A percentile compares a stretch with the other conserved stretches of the same genome.
phyloP scores from a whole-genome alignment of 2,113 vertebrate genomes.

The Zosterops pallidus region DNA sequence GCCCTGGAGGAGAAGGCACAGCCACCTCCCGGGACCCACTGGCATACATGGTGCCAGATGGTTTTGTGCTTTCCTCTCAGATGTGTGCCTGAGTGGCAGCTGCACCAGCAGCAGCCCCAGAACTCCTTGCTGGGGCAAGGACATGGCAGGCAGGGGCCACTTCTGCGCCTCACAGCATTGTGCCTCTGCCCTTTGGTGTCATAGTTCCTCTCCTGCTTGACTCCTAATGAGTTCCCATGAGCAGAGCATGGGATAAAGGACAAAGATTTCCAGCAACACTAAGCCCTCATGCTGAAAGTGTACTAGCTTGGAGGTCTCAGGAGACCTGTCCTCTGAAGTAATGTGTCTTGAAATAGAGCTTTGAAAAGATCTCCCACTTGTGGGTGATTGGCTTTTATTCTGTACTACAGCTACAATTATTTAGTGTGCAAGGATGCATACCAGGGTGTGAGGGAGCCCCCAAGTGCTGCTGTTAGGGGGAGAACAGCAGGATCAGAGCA shows the following conservation, averaged over 20 bases:
- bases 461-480: not conserved
- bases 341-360: not conserved
- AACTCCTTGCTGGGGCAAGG: not conserved
- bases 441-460: not conserved
- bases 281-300: rapidly evolving
- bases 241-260: not conserved
- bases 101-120: not conserved
- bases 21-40: not conserved
- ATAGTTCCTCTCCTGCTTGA: not conserved
- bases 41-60: rapidly evolving
- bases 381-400: not conserved
- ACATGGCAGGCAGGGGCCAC: rapidly evolving
- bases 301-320: not conserved
- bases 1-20: too few relatives aligned
- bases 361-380: not conserved
- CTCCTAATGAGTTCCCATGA: not conserved
- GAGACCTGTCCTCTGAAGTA: not conserved
- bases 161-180: not conserved
- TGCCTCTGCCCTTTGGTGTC: not conserved
- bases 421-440: not conserved
- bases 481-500: rapidly evolving
- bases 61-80: not conserved
- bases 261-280: not conserved
- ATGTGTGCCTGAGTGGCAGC: not conserved
- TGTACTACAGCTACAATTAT: not conserved